Evolutionary conservation across 2,888 invertebrate species (phyloP).

Genomic region (Orchesella flavescens): DNA sequence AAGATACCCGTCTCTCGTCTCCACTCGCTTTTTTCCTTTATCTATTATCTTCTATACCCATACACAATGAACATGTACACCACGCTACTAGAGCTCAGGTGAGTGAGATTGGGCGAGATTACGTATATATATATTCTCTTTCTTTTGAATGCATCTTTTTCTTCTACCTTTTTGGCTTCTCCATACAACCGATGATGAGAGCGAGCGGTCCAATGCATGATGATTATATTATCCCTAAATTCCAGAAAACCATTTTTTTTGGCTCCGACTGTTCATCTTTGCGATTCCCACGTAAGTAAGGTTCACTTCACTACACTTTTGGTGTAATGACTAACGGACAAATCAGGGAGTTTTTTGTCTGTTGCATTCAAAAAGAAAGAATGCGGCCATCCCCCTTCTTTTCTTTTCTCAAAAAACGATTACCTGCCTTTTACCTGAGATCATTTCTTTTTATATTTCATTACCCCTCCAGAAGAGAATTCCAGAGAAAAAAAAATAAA

Average conservation of each 20-base stretch:
- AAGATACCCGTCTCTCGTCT: slow-evolving; percentile 25
- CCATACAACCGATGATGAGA: slow-evolving; percentile 39
- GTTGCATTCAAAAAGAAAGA: slow-evolving; percentile 20
- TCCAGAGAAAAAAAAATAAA: slow-evolving; percentile 7
- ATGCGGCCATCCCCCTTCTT: slow-evolving; percentile 34
- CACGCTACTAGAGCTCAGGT: too few species aligned
- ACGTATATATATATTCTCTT: too few species aligned
- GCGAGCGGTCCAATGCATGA: slow-evolving; percentile 6
- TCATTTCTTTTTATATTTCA: slow-evolving; percentile 9
- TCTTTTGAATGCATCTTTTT: background rate
- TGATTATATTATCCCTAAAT: slow-evolving; percentile 35
- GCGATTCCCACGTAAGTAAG: slow-evolving; percentile 44
- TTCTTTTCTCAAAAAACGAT: background rate
- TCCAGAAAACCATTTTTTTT: slow-evolving; percentile 41
- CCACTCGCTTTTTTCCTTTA: too few species aligned
- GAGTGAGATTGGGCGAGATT: too few species aligned
- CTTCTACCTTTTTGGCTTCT: slow-evolving; percentile 6
- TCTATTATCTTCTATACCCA: too few species aligned
- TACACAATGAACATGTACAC: too few species aligned
- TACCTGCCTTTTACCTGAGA: background rate
- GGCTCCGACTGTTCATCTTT: slow-evolving; percentile 19
- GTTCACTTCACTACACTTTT: slow-evolving; percentile 10
- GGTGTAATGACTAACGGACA: slow-evolving; percentile 47
- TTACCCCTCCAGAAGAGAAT: slow-evolving; percentile 28
- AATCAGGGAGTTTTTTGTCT: slow-evolving; percentile 37